Evolutionary conservation across 1,140 invertebrate genomes (phyloP).

Genomic region (Pantala flavescens): DNA sequence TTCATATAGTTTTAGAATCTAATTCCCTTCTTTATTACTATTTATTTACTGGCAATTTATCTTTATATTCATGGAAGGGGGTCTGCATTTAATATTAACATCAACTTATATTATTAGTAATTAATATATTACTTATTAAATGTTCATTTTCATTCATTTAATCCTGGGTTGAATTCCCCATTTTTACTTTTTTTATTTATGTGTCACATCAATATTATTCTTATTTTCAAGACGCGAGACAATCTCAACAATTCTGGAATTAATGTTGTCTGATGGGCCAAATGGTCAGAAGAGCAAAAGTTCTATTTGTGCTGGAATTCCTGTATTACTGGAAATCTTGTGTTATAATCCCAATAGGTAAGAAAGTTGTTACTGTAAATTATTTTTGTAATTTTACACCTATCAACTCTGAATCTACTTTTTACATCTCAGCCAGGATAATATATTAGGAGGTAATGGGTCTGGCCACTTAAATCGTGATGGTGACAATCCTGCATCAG

Average conservation of each 20-base stretch:
- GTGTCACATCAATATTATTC: not conserved
- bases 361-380: constrained; percentile 23
- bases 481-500: not conserved
- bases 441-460: not conserved
- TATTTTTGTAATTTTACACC: constrained; percentile 17
- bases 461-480: not conserved
- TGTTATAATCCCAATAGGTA: constrained; percentile 38
- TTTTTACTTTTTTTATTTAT: no score
- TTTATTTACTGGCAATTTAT: no score
- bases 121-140: no score
- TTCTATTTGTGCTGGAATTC: constrained; percentile 65
- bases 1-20: no score
- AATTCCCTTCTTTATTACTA: no score
- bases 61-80: no score
- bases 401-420: not conserved
- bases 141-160: no score
- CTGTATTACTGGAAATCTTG: constrained; percentile 49
- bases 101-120: no score
- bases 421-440: not conserved
- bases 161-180: no score
- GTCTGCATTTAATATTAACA: no score
- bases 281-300: constrained; percentile 51
- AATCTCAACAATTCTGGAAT: constrained; percentile 47
- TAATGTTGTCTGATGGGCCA: constrained; percentile 54
- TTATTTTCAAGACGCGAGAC: constrained; percentile 48